Evolutionary conservation across 1,140 invertebrate genomes (phyloP), one percentile per base, ranked within the genome.

Genomic region (Nixonia krombeini): DNA sequence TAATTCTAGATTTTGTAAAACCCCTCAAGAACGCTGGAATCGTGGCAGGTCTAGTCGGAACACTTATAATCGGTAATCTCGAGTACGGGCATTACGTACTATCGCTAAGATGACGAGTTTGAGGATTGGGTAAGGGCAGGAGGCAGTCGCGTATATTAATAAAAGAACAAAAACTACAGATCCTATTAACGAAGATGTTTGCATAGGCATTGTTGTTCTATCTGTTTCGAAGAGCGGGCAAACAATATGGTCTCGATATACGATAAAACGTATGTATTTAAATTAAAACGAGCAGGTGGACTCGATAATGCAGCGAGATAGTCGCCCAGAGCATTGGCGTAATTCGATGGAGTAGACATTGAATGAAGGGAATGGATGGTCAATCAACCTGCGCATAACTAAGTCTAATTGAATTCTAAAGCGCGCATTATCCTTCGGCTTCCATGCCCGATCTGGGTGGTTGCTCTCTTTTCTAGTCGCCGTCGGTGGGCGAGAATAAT

Each of bases 331-430:
- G 38, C 26, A 38, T 42, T 12, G 37, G 18, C 8, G 15, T 29
- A 12, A 31, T 25, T 9, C 21, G 37, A 12, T 18, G 9, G 26
- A 42, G 42, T 41, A 29, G 17, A 18, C 6, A 31, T 42, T 31
- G 42, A 29, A 45, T 45, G 42, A 45, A 45, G 10, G 42, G 42
- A 45, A 45, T 25, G 42, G 23, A n/a, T 18, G 35, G 28, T 7
- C 16, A 35, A 51, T 51, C 37, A 26, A 51, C 13, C 21, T 15
- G n/a, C 25, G 12, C 28, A 28, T 18, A 40, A 33, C 58, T 37
- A 62, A 31, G 23, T 47, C 50, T 53, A 53, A 62, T 62, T 53
- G 50, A 63, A 55, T 55, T 63, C 35, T 62, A 62, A 62, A 47
- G 42, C 9, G 18, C 26, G 38, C 38, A 63, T 57, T 65, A 51